Evolutionary conservation across 2,888 invertebrate species (phyloP).

Genomic region (Scotopteryx bipunctaria): DNA sequence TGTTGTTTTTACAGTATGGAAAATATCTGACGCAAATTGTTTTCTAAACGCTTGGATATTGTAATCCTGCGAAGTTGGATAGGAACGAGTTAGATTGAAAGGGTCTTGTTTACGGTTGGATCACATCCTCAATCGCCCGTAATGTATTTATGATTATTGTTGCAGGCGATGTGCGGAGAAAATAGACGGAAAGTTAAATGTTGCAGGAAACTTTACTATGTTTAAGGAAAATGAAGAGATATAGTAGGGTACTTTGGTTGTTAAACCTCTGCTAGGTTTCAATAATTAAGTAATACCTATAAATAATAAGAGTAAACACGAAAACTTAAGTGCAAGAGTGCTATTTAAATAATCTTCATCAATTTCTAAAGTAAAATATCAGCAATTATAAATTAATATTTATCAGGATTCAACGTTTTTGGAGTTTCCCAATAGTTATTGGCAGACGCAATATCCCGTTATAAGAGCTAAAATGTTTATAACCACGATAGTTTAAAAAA

Average conservation of each 20-base stretch:
- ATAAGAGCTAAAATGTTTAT: too few species aligned
- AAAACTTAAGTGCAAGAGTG: too few species aligned
- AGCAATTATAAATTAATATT: too few species aligned
- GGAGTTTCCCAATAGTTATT: too few species aligned
- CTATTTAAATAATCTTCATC: too few species aligned
- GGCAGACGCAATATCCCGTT: too few species aligned
- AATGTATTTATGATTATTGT: conserved; percentile 84
- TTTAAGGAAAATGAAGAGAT: conserved; percentile 10
- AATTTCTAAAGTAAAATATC: too few species aligned
- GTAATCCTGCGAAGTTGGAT: conserved; percentile 73
- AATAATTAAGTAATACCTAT: too few species aligned
- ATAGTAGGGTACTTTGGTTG: not conserved
- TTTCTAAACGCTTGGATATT: conserved; percentile 27
- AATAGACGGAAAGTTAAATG: conserved; percentile 44
- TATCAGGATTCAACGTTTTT: too few species aligned
- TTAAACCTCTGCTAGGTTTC: too few species aligned
- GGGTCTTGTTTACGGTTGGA: conserved; percentile 73
- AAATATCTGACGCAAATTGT: conserved; percentile 20
- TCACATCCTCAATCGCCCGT: conserved; percentile 77
- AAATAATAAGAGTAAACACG: too few species aligned
- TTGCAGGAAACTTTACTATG: conserved; percentile 28
- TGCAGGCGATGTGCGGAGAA: conserved; percentile 51
- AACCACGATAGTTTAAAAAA: too few species aligned
- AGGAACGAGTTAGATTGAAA: conserved; percentile 69
- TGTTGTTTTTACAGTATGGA: conserved; percentile 1